Base-by-base conservation (phyloP, 2,797 vertebrate species). In the Clamator glandarius region DNA sequence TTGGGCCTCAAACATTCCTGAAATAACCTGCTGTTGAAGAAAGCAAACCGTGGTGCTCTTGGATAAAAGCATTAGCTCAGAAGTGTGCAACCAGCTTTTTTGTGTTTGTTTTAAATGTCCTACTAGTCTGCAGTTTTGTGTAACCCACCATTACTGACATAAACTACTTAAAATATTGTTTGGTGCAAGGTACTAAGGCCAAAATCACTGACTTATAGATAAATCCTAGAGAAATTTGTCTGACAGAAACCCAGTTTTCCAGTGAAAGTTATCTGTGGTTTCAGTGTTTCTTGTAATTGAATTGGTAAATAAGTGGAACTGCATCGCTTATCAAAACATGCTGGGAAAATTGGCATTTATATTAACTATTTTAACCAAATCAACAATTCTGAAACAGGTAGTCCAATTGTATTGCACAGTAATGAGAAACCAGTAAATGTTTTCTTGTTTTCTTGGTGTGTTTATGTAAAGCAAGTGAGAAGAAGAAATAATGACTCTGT, bases 1-100 rank as follows among this genome's bases (percentile, higher is more conserved):
- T 92, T 99, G 96, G 98, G 97, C 62, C 98, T 98, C 81, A 97
- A 84, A 61, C 94, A 94, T 63, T 78, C 63, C 72, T 96, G 90
- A 91, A 83, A 25, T 31, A 18, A 9, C 1, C 1, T 11, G 36
- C n/a, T 75, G 23, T 21, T 58, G 74, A 76, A 85, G 79, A 84
- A 87, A 8, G 16, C 9, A 2, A 48, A 16, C 25, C 33, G n/a
- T 55, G 35, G 54, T 74, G 18, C 25, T 64, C 28, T 33, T 5
- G 42, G 42, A 16, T 25, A 11, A 52, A 62, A 21, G 12, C 11
- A 31, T 51, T 62, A 13, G 21, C 15, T 33, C 23, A 39, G 25
- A 73, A 29, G 25, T 11, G 15, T 66, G 70, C 42, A 20, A 64
- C 23, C 26, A 50, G 12, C 29, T n/a, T 28, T 41, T 68, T 35